Evolutionary conservation across 2,888 invertebrate species (phyloP), one percentile per base, ranked within the genome.

Genomic region (Sussaba pulchella): DNA sequence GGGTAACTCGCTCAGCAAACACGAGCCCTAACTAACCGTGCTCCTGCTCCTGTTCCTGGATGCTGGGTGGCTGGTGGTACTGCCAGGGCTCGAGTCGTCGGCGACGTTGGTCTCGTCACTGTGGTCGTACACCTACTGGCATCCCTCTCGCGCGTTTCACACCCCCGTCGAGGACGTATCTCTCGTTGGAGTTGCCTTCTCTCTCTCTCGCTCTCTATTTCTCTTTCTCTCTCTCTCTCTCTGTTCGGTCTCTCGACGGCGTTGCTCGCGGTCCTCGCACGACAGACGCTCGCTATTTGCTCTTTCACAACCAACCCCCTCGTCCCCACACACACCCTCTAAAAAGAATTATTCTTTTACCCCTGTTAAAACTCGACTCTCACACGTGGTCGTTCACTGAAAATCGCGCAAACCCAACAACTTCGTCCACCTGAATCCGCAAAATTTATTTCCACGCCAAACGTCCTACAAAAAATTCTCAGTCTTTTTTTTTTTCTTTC

Each of bases 1-100:
- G 91, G 91, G 91, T 92, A 92, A 92, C 92, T 92, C 91, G 92
- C 91, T 90, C 89, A 87, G 90, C 91, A 92, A 92, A 92, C 92
- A 92, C 91, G 88, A 89, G 88, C 90, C 91, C 91, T 92, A 92
- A 92, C 92, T 92, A 92, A 92, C 92, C n/a, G 89, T 89, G 88
- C 91, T 89, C 89, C 89, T 84, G 87, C 64, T 81, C 66, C 79
- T 63, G 41, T 54, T 71, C 47, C 67, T 36, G 64, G 75, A n/a
- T n/a, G n/a, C n/a, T n/a, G n/a, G n/a, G n/a, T n/a, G n/a, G n/a
- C n/a, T n/a, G n/a, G n/a, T n/a, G n/a, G n/a, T n/a, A n/a, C 41
- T 54, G 31, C 19, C 39, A 21, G 36, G 50, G 71, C 47, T 70
- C 54, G 67, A 69, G 77, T 61, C 77, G 66, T 39, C 63, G 24